Conservation (phyloP, 2,888 invertebrate species). For the Eupithecia subumbrata region DNA sequence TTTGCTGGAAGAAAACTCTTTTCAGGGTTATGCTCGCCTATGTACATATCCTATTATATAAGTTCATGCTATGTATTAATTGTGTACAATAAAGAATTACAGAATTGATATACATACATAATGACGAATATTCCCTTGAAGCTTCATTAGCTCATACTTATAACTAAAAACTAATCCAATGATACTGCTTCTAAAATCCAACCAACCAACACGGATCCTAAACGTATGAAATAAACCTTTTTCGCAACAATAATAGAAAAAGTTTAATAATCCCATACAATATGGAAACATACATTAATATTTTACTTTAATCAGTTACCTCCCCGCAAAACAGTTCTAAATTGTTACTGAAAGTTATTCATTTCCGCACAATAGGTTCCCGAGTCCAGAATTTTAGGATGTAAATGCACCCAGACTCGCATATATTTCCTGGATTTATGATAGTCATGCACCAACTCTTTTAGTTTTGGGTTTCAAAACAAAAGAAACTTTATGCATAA, state of each 20-base stretch:
- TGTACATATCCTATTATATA: too few relatives aligned
- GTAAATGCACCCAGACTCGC: constrained; percentile 51
- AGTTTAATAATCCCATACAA: not conserved
- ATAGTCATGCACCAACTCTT: constrained; percentile 38
- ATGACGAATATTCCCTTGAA: not conserved
- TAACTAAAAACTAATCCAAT: not conserved
- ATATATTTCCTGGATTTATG: constrained; percentile 51
- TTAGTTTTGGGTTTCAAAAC: constrained; percentile 29
- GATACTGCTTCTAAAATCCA: not conserved
- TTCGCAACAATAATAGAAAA: not conserved
- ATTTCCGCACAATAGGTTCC: constrained; percentile 54
- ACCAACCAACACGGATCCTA: not conserved
- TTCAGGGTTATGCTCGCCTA: too few relatives aligned
- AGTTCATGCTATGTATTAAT: too few relatives aligned
- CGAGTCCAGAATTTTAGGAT: constrained; percentile 57
- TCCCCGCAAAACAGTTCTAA: constrained; percentile 30
- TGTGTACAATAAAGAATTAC: too few relatives aligned
- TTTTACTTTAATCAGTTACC: constrained; percentile 36
- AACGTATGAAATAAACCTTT: not conserved
- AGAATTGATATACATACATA: too few relatives aligned
- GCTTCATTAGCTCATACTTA: not conserved
- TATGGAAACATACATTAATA: not conserved
- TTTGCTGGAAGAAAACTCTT: too few relatives aligned
- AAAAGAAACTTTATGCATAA: constrained; percentile 33
- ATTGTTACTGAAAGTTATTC: constrained; percentile 46